These are phyloP conservation scores for Mionectes olivaceus DNA, from an alignment of 2,797 vertebrate species.

Conservation along the genomic window DNA sequence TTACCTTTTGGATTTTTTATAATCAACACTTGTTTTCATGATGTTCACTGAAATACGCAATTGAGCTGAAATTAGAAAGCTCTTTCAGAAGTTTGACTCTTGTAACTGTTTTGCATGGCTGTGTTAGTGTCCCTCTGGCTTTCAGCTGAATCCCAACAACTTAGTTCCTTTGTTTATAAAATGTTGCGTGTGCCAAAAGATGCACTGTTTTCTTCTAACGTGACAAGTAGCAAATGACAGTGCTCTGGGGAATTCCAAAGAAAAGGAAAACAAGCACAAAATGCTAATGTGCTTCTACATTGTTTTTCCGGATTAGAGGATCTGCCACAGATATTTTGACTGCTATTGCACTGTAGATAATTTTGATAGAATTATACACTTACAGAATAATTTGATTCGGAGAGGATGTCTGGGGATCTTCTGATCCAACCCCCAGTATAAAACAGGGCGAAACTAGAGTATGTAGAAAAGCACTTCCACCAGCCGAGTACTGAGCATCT, in stretches of 20 bases:
- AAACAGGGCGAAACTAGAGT: neutral
- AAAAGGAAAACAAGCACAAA: constrained; percentile 8
- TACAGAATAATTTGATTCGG: neutral
- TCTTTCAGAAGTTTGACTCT: constrained; percentile 47
- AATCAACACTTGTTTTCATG: constrained; percentile 31
- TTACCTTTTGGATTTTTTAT: constrained; percentile 28
- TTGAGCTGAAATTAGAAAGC: constrained; percentile 27
- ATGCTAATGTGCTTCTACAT: constrained; percentile 17
- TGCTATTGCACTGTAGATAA: neutral
- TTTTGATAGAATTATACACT: neutral
- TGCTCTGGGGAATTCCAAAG: constrained; percentile 45
- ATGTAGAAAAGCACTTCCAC: neutral
- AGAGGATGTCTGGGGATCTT: neutral
- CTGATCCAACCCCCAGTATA: neutral
- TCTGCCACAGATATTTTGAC: neutral
- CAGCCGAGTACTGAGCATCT: neutral
- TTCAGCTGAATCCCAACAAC: constrained; percentile 35
- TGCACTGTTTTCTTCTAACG: constrained; percentile 51
- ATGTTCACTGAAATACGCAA: constrained; percentile 3
- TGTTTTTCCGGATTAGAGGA: neutral
- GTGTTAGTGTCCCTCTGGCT: constrained; percentile 50
- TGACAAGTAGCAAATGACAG: constrained; percentile 58
- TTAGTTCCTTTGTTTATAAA: constrained; percentile 60
- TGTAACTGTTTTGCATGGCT: constrained; percentile 33
- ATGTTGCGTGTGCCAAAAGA: constrained; percentile 43